Evolutionary conservation across 1,140 invertebrate species (phyloP).

Genomic region (Drosophila subpulchrella): DNA sequence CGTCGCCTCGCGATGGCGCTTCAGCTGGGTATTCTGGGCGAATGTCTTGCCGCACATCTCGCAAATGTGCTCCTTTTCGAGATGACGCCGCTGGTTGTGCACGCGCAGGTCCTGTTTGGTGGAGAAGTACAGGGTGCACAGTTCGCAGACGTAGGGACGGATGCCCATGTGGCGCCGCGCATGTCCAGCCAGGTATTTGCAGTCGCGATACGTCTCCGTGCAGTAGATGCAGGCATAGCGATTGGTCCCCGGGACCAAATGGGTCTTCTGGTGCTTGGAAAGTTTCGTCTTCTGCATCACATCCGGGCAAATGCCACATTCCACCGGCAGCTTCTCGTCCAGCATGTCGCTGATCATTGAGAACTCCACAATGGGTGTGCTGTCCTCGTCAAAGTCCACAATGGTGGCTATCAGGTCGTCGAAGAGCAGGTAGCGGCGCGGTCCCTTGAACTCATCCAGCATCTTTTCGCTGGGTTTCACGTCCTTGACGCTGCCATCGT

Average conservation of each 20-base stretch:
- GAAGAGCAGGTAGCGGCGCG: slow-evolving; percentile 70
- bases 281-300: slow-evolving; percentile 73
- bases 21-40: slow-evolving; percentile 75
- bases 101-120: slow-evolving; percentile 78
- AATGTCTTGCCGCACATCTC: slow-evolving; percentile 80
- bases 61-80: slow-evolving; percentile 80
- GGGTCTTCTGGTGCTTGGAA: slow-evolving; percentile 70
- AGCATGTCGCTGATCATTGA: slow-evolving; percentile 54
- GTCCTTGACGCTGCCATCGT: slow-evolving; percentile 27
- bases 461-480: slow-evolving; percentile 64
- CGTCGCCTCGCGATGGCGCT: slow-evolving; percentile 75
- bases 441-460: slow-evolving; percentile 65
- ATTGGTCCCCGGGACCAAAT: slow-evolving; percentile 69
- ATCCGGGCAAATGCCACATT: slow-evolving; percentile 80
- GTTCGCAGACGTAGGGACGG: slow-evolving; percentile 74
- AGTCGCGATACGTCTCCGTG: slow-evolving; percentile 72
- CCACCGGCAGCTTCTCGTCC: slow-evolving; percentile 73
- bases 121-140: slow-evolving; percentile 75
- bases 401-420: slow-evolving; percentile 78
- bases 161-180: slow-evolving; percentile 80
- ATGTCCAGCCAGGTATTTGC: slow-evolving; percentile 78
- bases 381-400: slow-evolving; percentile 73
- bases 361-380: slow-evolving; percentile 78
- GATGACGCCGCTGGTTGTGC: slow-evolving; percentile 74
- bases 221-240: slow-evolving; percentile 79